Base-by-base conservation (phyloP, 2,797 vertebrate genomes). In the Gallirallus australis region DNA sequence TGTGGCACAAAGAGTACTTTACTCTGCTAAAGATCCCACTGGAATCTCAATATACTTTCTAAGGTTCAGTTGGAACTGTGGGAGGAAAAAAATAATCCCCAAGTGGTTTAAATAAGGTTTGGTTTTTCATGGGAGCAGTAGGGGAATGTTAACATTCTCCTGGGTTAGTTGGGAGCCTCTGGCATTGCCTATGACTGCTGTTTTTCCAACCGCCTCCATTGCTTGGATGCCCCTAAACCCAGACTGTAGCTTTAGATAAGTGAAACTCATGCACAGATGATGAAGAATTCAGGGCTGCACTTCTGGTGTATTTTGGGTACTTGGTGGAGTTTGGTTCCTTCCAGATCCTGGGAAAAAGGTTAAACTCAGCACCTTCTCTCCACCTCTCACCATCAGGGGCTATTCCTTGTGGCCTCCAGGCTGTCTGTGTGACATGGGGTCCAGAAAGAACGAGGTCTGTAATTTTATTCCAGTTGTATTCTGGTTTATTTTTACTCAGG, bases 11-110 rank as follows among this genome's bases (percentile, higher is more conserved):
- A 33, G 2, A 80, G 71, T 64, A 92, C 60, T 90, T 94, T 69
- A 64, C 25, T 89, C 78, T 75, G 63, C 60, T 89, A 52, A 86
- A 50, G 45, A 90, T 81, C 65, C 54, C 89, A n/a, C 30, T 85
- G 78, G 50, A 92, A 91, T 81, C 78, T 80, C 65, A 40, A 40
- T 52, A 1, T 39, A 45, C 64, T 76, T 86, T 35, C 56, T 48
- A 54, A 90, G 75, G 57, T 23, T 85, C 80, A 75, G 57, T 87
- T 78, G 37, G 54, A 94, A 71, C 21, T 93, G 77, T 72, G 93
- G 30, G 35, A 80, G 57, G 9, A 66, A 72, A 57, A 57, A 85
- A 69, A 53, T 20, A 72, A 72, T 50, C 61, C 47, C 40, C 50
- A 84, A 56, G 20, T 11, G 50, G 45, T 80, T 93, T 77, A 94